These are phyloP conservation scores for Rambutsinella grinnellia DNA, from an alignment of 2,888 invertebrate genomes.

Conservation along the genomic window DNA sequence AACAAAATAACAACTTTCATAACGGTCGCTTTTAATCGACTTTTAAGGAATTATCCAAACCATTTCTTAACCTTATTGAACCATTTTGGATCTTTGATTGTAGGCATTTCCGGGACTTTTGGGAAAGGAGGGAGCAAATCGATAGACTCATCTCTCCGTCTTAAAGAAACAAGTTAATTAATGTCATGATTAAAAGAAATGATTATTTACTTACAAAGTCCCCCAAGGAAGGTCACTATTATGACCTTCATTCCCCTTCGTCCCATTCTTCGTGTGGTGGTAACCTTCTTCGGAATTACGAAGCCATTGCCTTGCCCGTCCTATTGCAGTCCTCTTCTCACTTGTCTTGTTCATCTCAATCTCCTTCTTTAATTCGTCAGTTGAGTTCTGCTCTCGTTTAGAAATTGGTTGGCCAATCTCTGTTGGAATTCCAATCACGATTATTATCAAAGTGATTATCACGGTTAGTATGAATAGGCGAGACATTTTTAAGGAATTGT, in stretches of 20 bases:
- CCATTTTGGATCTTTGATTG: neutral
- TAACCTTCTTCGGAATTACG: neutral
- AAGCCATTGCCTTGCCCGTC: neutral
- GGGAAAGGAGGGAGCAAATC: neutral
- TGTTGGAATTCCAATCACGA: too few species aligned
- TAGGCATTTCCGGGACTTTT: neutral
- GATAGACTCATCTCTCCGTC: neutral
- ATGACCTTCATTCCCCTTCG: neutral
- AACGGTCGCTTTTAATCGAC: too few species aligned
- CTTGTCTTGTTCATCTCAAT: too few species aligned
- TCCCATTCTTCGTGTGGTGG: neutral
- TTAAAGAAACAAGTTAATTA: neutral
- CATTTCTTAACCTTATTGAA: neutral
- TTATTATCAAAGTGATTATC: too few species aligned
- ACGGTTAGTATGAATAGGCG: too few species aligned
- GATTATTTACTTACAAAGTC: neutral
- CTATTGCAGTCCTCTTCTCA: neutral
- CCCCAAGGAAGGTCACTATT: neutral
- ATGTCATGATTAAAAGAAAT: neutral
- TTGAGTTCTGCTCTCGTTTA: too few species aligned
- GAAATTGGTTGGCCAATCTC: too few species aligned
- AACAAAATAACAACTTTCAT: too few species aligned
- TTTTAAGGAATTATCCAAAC: neutral
- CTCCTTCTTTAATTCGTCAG: too few species aligned
- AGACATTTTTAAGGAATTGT: too few species aligned